A percentile compares a stretch with the other conserved stretches of the same genome.
These are phyloP conservation scores for Xenopus laevis DNA, from an alignment of 2,113 vertebrate species.

Conservation along the genomic window DNA sequence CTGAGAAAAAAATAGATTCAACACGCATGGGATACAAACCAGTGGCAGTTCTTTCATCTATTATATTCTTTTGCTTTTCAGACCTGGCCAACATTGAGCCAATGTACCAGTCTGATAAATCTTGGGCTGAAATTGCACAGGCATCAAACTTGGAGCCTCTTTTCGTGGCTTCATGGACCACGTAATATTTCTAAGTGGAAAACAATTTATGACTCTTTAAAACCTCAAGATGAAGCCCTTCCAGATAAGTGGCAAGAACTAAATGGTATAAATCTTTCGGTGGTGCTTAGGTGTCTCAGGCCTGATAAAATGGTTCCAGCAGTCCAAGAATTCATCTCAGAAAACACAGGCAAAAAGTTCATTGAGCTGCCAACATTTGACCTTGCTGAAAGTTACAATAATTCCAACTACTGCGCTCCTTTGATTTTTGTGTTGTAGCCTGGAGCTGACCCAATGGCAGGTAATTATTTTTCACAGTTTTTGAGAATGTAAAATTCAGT, in stretches of 20 bases:
- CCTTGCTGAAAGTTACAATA: slow-evolving; percentile 78
- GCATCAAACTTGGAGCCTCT: slow-evolving; percentile 72
- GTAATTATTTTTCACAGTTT: slow-evolving; percentile 55
- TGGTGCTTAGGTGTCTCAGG: slow-evolving; percentile 79
- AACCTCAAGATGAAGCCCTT: slow-evolving; percentile 72
- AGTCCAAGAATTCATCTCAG: slow-evolving; percentile 73
- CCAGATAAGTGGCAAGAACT: slow-evolving; percentile 68
- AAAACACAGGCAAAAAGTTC: slow-evolving; percentile 75
- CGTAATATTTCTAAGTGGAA: slow-evolving; percentile 71
- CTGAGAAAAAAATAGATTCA: slow-evolving; percentile 81
- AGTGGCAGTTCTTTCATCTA: slow-evolving; percentile 81
- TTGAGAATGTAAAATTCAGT: no score
- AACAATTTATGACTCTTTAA: slow-evolving; percentile 76
- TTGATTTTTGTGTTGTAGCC: slow-evolving; percentile 87
- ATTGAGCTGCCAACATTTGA: slow-evolving; percentile 87
- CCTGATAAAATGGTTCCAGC: slow-evolving; percentile 87
- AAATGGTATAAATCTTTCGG: slow-evolving; percentile 70
- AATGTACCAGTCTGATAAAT: slow-evolving; percentile 89
- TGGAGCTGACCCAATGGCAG: slow-evolving; percentile 89
- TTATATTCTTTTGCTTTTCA: slow-evolving; percentile 88
- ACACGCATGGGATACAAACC: slow-evolving; percentile 88
- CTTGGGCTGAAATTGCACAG: slow-evolving; percentile 82
- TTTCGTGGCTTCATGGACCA: slow-evolving; percentile 69
- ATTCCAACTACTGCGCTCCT: slow-evolving; percentile 83
- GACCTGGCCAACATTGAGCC: slow-evolving; percentile 89